Evolutionary conservation across 2,113 vertebrate species (phyloP).

Genomic region (Puma concolor): DNA sequence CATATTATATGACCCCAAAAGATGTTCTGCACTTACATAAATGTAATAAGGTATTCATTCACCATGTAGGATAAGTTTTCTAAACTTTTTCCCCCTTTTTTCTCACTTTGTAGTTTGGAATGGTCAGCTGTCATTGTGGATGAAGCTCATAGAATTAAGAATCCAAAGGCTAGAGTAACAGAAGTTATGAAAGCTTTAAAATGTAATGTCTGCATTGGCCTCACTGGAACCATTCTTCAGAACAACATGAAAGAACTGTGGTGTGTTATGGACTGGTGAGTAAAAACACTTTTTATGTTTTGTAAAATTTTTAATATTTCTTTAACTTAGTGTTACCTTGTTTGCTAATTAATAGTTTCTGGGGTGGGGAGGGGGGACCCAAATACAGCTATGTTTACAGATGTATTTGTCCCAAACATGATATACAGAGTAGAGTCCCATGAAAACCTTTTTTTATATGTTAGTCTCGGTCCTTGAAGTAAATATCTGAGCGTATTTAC

Average conservation of each 20-base stretch:
- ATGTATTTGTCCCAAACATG: neutral
- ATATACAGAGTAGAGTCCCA: neutral
- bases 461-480: neutral
- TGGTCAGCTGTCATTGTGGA: constrained; percentile 97
- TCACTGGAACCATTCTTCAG: constrained; percentile 97
- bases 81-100: neutral
- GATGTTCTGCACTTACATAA: neutral
- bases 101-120: constrained; percentile 86
- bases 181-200: constrained; percentile 93
- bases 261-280: constrained; percentile 99
- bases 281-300: neutral
- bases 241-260: constrained; percentile 98
- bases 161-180: constrained; percentile 95
- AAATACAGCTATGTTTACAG: neutral
- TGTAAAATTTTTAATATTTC: neutral
- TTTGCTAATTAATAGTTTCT: neutral
- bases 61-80: neutral
- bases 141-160: constrained; percentile 97
- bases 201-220: constrained; percentile 93
- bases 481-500: neutral
- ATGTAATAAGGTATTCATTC: neutral
- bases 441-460: constrained; percentile 24
- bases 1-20: neutral
- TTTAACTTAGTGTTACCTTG: neutral
- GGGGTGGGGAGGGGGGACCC: too few species aligned